Evolutionary conservation across 2,888 invertebrate genomes (phyloP), one percentile per base, ranked within the genome.

Genomic region (Chouioia cunea): DNA sequence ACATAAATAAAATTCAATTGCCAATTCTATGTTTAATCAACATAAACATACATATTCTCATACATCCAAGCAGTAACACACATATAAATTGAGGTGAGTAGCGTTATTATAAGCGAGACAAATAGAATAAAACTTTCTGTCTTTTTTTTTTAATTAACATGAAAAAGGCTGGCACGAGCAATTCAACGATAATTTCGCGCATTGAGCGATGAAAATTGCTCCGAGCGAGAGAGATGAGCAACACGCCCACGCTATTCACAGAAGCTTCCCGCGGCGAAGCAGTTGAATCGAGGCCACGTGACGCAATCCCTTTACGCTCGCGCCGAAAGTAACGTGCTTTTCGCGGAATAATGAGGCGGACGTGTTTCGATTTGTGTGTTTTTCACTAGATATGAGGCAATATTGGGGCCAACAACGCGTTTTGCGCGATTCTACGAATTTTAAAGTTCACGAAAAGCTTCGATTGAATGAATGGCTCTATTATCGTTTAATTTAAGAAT

Each of bases 241-340:
- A 71, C 70, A 53, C 18, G 65, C 70, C 70, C 62, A 44, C 70
- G 59, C 65, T 65, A 70, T 65, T 70, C 70, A 62, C 6, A 46
- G 65, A 65, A 65, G 64, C 58, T 69, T 56, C 56, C 57, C 27
- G 52, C 57, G 54, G 57, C n/a, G n/a, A n/a, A n/a, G n/a, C 43
- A n/a, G 36, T 36, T 36, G 36, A 20, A 58, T 16, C 46, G 58
- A n/a, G 58, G 23, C 53, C 44, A 67, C 67, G 57, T 53, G 60
- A 54, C 56, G 48, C 43, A 43, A 67, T 56, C 53, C 36, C 48
- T 23, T 36, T 36, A 12, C 12, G 56, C 43, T 27, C 52, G 52
- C 1, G 52, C 18, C 56, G 18, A 43, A 56, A 56, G 18, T 36
- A 69, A 44, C 43, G 50, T 15, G 59, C 64, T 36, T 58, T 70